Evolutionary conservation across 2,888 invertebrate species (phyloP).

Genomic region (Conchocele bisecta): DNA sequence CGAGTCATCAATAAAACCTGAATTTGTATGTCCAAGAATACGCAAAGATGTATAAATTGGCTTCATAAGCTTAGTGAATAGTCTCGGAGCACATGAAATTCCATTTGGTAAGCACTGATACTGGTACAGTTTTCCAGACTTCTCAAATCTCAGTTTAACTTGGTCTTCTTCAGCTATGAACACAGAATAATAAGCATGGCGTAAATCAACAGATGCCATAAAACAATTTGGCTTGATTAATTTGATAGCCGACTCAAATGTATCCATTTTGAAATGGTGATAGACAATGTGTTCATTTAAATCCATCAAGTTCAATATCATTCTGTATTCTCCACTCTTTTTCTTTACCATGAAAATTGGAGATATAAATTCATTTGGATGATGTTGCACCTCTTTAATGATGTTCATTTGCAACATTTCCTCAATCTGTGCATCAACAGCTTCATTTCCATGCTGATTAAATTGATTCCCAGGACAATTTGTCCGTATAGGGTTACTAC

Average conservation of each 20-base stretch:
- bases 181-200: slow-evolving; percentile 43
- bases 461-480: neutral
- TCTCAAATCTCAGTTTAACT: slow-evolving; percentile 26
- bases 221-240: slow-evolving; percentile 27
- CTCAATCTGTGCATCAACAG: neutral
- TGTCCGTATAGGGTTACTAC: neutral
- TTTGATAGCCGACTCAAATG: slow-evolving; percentile 27
- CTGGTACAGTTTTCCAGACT: slow-evolving; percentile 29
- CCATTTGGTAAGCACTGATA: slow-evolving; percentile 41
- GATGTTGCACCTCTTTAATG: slow-evolving; percentile 20
- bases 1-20: slow-evolving; percentile 47
- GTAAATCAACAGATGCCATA: slow-evolving; percentile 40
- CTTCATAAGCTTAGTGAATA: slow-evolving; percentile 51
- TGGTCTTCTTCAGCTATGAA: slow-evolving; percentile 4
- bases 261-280: slow-evolving; percentile 54
- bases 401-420: slow-evolving; percentile 24
- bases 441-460: neutral
- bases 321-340: slow-evolving; percentile 34
- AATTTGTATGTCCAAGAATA: slow-evolving; percentile 18
- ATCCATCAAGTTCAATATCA: slow-evolving; percentile 40
- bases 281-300: slow-evolving; percentile 25
- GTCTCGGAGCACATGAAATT: slow-evolving; percentile 32
- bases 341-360: slow-evolving; percentile 40
- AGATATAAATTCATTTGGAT: slow-evolving; percentile 32
- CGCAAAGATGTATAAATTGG: slow-evolving; percentile 37